phyloP scores from a whole-genome alignment of 2,113 vertebrate species.

The Panurus biarmicus region DNA sequence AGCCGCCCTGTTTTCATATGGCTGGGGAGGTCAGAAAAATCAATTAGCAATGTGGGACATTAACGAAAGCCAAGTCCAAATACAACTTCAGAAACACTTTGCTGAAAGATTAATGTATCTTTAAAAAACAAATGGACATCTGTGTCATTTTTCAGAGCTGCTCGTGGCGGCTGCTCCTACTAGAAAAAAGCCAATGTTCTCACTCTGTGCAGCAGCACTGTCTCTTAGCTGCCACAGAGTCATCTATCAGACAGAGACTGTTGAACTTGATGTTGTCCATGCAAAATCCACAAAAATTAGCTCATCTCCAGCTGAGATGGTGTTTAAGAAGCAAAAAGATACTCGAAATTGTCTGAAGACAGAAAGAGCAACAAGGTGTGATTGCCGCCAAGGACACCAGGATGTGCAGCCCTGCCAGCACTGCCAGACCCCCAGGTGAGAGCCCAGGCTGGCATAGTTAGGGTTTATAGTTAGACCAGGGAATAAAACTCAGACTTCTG shows the following conservation, averaged over 20 bases:
- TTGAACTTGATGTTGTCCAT: background rate
- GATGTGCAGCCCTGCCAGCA: background rate
- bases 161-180: background rate
- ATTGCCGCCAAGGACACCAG: background rate
- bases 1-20: background rate
- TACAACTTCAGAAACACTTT: conserved; percentile 13
- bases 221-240: background rate
- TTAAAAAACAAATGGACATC: background rate
- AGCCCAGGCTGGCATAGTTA: background rate
- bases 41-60: conserved; percentile 17
- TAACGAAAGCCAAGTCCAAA: background rate
- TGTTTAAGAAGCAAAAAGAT: background rate
- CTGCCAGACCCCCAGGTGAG: background rate
- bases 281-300: background rate
- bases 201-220: background rate
- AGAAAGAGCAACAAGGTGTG: background rate
- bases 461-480: background rate
- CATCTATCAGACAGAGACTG: background rate
- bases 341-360: background rate
- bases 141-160: background rate
- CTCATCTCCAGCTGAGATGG: background rate
- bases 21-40: conserved; percentile 51
- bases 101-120: background rate
- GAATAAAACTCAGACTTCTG: background rate
- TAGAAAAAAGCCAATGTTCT: background rate